A percentile compares a stretch with the other conserved stretches of the same genome.
These are phyloP conservation scores for Syndactyla subalaris DNA, from an alignment of 2,797 vertebrate species.

Conservation along the genomic window DNA sequence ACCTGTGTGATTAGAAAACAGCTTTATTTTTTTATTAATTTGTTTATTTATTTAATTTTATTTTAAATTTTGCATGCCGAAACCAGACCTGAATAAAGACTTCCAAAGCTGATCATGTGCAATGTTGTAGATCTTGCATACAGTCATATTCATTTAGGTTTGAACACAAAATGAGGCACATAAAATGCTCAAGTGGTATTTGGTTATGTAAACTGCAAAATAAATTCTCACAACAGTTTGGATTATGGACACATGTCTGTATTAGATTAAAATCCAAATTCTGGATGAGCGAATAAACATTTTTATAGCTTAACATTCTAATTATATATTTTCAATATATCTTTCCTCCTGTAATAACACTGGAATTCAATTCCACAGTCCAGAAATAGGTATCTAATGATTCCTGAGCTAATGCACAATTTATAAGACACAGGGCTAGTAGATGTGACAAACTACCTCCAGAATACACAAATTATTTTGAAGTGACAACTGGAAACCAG, in stretches of 20 bases:
- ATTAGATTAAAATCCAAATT: background rate
- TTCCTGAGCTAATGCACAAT: background rate
- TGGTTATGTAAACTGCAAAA: background rate
- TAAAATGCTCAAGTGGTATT: background rate
- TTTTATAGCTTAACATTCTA: background rate
- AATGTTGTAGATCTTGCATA: background rate
- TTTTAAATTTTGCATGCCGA: background rate
- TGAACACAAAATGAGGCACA: background rate
- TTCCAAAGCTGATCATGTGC: background rate
- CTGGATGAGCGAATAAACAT: background rate
- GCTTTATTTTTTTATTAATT: background rate
- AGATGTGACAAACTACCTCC: background rate
- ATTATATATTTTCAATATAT: background rate
- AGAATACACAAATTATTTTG: background rate
- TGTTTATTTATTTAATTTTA: background rate
- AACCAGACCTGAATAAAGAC: background rate
- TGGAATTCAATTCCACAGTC: background rate
- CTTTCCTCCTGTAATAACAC: background rate
- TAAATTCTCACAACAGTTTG: background rate
- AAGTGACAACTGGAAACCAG: background rate
- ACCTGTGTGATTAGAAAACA: background rate
- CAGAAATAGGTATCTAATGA: background rate
- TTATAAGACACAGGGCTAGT: background rate
- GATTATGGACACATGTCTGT: background rate
- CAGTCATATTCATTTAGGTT: background rate